These are phyloP conservation scores for Sitophilus oryzae DNA, from an alignment of 1,140 invertebrate genomes.

Conservation along the genomic window DNA sequence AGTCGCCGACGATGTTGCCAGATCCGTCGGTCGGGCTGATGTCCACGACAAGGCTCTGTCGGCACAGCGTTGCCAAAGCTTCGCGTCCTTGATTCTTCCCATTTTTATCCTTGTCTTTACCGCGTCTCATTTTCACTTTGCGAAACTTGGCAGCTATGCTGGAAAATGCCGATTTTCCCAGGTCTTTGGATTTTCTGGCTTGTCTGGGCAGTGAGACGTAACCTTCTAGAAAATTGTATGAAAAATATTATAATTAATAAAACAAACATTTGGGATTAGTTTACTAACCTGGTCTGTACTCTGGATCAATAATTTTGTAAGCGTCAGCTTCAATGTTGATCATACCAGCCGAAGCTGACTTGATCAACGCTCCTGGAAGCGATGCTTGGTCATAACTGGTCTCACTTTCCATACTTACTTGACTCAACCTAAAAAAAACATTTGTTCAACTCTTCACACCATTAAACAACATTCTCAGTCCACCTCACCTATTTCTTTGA, in stretches of 20 bases:
- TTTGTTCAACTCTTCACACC: too few species aligned
- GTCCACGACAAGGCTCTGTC: constrained; percentile 61
- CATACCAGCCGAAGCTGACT: constrained; percentile 67
- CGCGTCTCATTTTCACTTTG: constrained; percentile 47
- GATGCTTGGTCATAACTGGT: constrained; percentile 44
- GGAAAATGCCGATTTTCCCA: constrained; percentile 51
- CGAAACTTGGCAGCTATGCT: constrained; percentile 60
- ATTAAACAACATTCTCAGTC: too few species aligned
- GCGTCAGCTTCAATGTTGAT: constrained; percentile 57
- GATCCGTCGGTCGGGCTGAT: constrained; percentile 30
- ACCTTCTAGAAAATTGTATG: constrained; percentile 30
- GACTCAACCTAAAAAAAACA: constrained; percentile 41
- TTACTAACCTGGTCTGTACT: constrained; percentile 26
- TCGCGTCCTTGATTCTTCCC: constrained; percentile 42
- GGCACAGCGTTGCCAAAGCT: constrained; percentile 56
- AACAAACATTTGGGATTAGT: neutral
- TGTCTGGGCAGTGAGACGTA: constrained; percentile 43
- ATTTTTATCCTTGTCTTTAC: constrained; percentile 42
- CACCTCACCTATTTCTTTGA: constrained; percentile 36
- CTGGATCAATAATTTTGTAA: constrained; percentile 47
- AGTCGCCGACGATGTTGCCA: neutral
- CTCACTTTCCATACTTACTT: constrained; percentile 54
- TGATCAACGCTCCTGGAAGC: constrained; percentile 46
- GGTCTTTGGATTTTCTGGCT: constrained; percentile 39
- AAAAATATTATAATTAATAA: constrained; percentile 2